Base-by-base conservation (phyloP, 1,140 invertebrate genomes). In the Aphelinus atriplicis region DNA sequence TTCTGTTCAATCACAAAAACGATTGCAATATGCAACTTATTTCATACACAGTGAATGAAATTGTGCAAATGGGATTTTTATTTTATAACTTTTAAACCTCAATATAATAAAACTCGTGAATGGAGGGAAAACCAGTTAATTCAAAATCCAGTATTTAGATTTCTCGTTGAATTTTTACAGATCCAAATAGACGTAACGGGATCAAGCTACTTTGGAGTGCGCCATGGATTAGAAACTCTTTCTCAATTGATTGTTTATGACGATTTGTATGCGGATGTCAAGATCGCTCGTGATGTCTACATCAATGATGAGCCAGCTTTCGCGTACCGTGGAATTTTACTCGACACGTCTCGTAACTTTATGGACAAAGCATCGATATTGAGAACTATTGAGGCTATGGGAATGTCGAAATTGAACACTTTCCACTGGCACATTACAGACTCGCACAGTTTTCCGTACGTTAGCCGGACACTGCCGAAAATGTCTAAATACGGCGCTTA, bases 391-490 rank as follows among this genome's bases (percentile, higher is more conserved):
- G 94, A 95, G 80, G 95, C 89, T 0, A 95, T 96, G 94, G 91
- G 92, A 0, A 89, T 92, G 80, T 92, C 92, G 7, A 97, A 96
- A 81, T 81, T 97, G 53, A 97, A 97, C 82, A 92, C 92, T 0
- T 94, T 97, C 83, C 95, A 97, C 79, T 96, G 95, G 94, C 95
- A 97, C 79, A 94, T 96, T n/a, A 95, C 94, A 0, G 95, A 97
- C 83, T 92, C 93, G 0, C 95, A 96, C 43, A 95, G 94, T 79
- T 96, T 96, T 80, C 95, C 95, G 0, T 92, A 95, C 66, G 91
- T 92, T 46, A 91, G 94, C 0, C 89, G 89, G 79, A 91, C 90
- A 5, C 89, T 89, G 58, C 95, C 95, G 0, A 85, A 93, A 57
- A 84, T 96, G 7, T 90, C 91, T 1, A 90, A 90, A 79, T 90